These are phyloP conservation scores for Neocrepidodera transversa DNA, from an alignment of 2,888 invertebrate species.

Conservation along the genomic window DNA sequence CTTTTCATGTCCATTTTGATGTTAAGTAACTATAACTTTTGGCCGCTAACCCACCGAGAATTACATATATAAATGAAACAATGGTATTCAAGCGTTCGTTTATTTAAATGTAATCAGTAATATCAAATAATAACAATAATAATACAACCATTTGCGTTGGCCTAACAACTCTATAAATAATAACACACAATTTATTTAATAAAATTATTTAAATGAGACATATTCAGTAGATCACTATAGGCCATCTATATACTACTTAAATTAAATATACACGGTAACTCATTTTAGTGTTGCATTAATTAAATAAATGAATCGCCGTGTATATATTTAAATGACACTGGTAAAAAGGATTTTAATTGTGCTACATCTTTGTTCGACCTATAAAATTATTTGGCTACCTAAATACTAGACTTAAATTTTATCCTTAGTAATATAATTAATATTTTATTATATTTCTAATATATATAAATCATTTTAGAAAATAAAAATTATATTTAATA, in stretches of 20 bases:
- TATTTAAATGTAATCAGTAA: slow-evolving; percentile 55
- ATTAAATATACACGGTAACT: slow-evolving; percentile 21
- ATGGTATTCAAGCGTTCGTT: slow-evolving; percentile 60
- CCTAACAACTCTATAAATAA: slow-evolving; percentile 57
- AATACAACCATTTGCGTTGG: slow-evolving; percentile 52
- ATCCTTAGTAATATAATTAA: slow-evolving; percentile 41
- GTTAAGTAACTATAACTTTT: no score
- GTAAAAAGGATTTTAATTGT: slow-evolving; percentile 27
- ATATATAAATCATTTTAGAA: slow-evolving; percentile 21
- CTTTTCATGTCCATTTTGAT: no score
- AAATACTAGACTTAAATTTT: slow-evolving; percentile 32
- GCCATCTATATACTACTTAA: slow-evolving; percentile 48
- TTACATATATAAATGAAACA: no score
- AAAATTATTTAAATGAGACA: slow-evolving; percentile 19
- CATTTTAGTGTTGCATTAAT: neutral
- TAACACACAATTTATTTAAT: slow-evolving; percentile 48
- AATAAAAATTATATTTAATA: slow-evolving; percentile 6
- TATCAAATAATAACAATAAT: slow-evolving; percentile 50
- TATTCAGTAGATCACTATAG: slow-evolving; percentile 44
- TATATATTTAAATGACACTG: slow-evolving; percentile 12
- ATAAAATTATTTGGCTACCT: slow-evolving; percentile 44
- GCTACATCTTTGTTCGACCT: slow-evolving; percentile 28
- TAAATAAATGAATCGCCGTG: neutral
- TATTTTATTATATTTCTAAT: slow-evolving; percentile 43
- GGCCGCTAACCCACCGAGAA: no score